Percentiles rank a stretch among this genome's conserved stretches.
Evolutionary conservation across 2,888 invertebrate genomes (phyloP).

Genomic region (Xestobium rufovillosum): DNA sequence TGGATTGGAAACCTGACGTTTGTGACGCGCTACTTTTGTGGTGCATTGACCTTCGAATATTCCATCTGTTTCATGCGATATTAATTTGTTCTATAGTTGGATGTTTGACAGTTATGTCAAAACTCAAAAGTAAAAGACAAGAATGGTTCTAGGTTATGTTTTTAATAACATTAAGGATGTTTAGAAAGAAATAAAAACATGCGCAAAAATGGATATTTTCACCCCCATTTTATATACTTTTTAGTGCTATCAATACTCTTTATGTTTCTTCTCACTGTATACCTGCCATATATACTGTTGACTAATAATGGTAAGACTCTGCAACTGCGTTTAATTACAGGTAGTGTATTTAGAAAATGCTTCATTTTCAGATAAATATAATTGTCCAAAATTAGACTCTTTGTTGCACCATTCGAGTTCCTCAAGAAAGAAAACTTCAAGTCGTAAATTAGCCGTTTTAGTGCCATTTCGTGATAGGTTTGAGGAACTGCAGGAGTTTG

Average conservation of each 20-base stretch:
- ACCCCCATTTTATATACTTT: conserved; percentile 24
- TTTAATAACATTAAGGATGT: conserved; percentile 24
- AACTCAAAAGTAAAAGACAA: too few species aligned
- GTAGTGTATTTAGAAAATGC: too few species aligned
- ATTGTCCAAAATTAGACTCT: conserved; percentile 27
- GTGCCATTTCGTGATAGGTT: conserved; percentile 95
- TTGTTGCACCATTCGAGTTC: conserved; percentile 11
- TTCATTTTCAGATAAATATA: conserved; percentile 33
- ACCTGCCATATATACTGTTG: conserved; percentile 35
- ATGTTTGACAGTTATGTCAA: too few species aligned
- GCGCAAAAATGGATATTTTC: conserved; percentile 7
- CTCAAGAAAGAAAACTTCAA: conserved; percentile 15
- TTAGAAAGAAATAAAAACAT: conserved; percentile 8
- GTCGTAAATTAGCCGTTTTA: conserved; percentile 71
- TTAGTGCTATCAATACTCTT: conserved; percentile 24
- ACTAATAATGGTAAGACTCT: conserved; percentile 33
- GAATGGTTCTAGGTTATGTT: conserved; percentile 31
- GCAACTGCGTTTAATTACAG: too few species aligned
- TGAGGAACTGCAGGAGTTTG: conserved; percentile 89
- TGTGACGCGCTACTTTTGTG: too few species aligned
- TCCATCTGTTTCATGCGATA: too few species aligned
- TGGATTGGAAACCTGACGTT: too few species aligned
- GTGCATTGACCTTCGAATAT: too few species aligned
- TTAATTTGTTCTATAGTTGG: too few species aligned
- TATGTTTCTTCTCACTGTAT: conserved; percentile 27